Percentiles rank a stretch among this genome's conserved stretches.
Evolutionary conservation across 23 tunicate species (phyloP).

Genomic region (Trididemnum nubilum): DNA sequence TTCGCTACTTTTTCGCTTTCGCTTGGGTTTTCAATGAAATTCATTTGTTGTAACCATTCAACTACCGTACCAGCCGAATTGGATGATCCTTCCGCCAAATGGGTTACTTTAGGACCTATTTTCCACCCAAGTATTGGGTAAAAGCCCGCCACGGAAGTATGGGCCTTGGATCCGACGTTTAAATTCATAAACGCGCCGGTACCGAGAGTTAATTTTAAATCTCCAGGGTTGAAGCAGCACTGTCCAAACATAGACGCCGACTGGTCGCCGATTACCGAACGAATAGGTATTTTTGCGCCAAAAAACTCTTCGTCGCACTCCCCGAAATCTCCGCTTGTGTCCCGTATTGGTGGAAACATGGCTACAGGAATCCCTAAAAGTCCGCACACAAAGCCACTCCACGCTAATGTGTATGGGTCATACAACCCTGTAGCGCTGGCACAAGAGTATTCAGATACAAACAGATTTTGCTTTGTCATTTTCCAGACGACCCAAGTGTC

Average conservation of each 20-base stretch:
- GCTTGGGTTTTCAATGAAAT: conserved; percentile 51
- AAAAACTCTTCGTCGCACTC: conserved; percentile 60
- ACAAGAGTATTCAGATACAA: conserved; percentile 82
- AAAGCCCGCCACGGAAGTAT: conserved; percentile 90
- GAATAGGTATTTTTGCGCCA: conserved; percentile 79
- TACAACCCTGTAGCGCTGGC: conserved; percentile 85
- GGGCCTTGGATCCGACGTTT: conserved; percentile 80
- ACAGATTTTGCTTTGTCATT: conserved; percentile 59
- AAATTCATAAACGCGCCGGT: conserved; percentile 93
- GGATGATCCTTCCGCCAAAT: conserved; percentile 87
- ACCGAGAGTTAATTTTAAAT: conserved; percentile 87
- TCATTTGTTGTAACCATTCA: conserved; percentile 58
- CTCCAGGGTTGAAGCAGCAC: conserved; percentile 80
- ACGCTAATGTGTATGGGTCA: conserved; percentile 78
- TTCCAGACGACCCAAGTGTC: conserved; percentile 98
- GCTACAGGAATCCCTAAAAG: conserved; percentile 55
- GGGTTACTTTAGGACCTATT: conserved; percentile 48
- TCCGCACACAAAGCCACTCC: conserved; percentile 71
- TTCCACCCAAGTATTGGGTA: conserved; percentile 97
- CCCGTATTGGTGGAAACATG: conserved; percentile 75
- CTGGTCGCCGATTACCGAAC: conserved; percentile 85
- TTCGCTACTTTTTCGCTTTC: conserved; percentile 54
- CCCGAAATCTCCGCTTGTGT: conserved; percentile 81
- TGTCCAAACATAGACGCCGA: conserved; percentile 98
- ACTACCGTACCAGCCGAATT: conserved; percentile 84